phyloP scores from a whole-genome alignment of 2,888 invertebrate genomes.

The Abrostola tripartita region DNA sequence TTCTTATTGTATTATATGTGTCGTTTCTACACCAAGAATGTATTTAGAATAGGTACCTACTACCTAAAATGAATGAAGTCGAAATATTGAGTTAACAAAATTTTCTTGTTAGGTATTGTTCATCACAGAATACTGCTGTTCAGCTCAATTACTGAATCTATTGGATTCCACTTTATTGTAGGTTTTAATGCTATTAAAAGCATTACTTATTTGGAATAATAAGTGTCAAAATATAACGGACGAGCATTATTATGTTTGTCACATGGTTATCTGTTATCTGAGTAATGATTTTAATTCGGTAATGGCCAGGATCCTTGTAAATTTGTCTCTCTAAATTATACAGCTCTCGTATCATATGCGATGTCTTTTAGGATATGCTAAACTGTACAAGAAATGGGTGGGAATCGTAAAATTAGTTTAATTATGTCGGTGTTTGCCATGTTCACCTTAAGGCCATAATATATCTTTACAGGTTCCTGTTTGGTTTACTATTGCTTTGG shows the following conservation, averaged over 20 bases:
- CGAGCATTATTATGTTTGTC: conserved; percentile 2
- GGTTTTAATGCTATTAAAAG: neutral
- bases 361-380: conserved; percentile 28
- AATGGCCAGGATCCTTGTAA: conserved; percentile 12
- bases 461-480: conserved; percentile 3
- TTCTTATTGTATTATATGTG: neutral
- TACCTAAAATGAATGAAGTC: too few species aligned
- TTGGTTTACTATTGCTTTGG: neutral
- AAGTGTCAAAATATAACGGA: neutral
- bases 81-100: too few species aligned
- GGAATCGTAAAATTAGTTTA: conserved; percentile 39
- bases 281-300: conserved; percentile 9
- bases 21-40: neutral
- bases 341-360: neutral
- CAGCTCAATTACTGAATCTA: too few species aligned
- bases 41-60: neutral
- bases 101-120: too few species aligned
- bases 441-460: neutral
- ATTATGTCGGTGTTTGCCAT: conserved; percentile 1
- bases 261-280: conserved; percentile 9
- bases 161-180: too few species aligned
- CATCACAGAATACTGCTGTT: too few species aligned
- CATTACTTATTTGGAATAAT: neutral
- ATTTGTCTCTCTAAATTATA: conserved; percentile 26
- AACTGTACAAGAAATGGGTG: conserved; percentile 42